Evolutionary conservation across 2,113 vertebrate genomes (phyloP).

Genomic region (Paradoxurus hermaphroditus): DNA sequence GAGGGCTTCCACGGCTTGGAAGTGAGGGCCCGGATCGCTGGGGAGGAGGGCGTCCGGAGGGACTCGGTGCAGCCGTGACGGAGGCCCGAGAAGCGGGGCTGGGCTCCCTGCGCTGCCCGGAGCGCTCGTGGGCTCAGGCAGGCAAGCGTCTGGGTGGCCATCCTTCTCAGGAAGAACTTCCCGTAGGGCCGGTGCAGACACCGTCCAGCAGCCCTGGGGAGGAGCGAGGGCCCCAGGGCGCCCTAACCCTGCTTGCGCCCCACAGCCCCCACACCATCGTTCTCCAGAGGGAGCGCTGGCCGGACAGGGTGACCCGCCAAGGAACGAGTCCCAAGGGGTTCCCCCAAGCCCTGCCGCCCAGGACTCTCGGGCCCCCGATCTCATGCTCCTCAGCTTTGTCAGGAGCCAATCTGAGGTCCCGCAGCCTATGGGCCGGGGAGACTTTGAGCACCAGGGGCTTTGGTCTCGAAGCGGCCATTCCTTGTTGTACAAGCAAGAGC

Average conservation of each 20-base stretch:
- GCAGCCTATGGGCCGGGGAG: not conserved
- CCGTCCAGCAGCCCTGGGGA: not conserved
- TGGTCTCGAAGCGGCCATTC: conserved; percentile 17
- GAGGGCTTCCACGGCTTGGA: not conserved
- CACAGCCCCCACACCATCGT: not conserved
- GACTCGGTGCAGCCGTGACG: fast-evolving
- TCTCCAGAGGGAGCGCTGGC: not conserved
- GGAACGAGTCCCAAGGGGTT: fast-evolving
- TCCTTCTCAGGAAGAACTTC: not conserved
- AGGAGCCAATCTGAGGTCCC: not conserved
- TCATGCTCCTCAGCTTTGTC: not conserved
- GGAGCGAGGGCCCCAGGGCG: not conserved
- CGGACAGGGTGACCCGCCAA: not conserved
- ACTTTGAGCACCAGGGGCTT: not conserved
- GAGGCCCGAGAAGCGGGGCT: not conserved
- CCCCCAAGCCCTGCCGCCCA: not conserved
- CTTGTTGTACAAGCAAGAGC: not conserved
- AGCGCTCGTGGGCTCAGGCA: not conserved
- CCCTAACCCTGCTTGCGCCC: not conserved
- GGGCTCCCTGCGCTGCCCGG: not conserved
- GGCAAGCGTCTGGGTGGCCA: not conserved
- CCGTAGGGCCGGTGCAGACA: fast-evolving
- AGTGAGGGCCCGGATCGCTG: not conserved
- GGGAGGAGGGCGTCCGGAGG: not conserved
- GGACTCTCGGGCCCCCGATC: not conserved